These are phyloP conservation scores for Synergus umbraculus DNA, from an alignment of 2,888 invertebrate genomes.

Conservation along the genomic window DNA sequence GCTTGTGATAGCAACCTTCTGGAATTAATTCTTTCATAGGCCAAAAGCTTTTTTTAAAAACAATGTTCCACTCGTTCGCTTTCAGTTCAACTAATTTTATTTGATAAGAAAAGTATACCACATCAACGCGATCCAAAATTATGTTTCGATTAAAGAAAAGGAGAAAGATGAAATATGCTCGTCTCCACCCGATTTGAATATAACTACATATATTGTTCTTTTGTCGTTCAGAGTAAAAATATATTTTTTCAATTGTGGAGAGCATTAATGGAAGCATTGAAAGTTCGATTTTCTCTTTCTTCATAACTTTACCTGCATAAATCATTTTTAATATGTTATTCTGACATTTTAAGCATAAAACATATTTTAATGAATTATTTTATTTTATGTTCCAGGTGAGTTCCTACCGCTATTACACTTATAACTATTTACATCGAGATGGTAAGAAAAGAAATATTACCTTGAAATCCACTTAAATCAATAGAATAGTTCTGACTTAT, in stretches of 20 bases:
- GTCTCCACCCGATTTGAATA: no score
- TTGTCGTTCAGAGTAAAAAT: no score
- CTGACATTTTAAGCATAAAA: not conserved
- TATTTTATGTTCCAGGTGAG: not conserved
- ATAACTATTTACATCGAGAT: not conserved
- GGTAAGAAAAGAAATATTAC: not conserved
- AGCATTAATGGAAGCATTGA: no score
- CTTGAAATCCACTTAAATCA: not conserved
- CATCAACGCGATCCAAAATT: no score
- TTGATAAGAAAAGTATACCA: not conserved
- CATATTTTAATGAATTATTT: not conserved
- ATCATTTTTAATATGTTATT: no score
- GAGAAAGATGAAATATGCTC: no score
- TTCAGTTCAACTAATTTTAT: not conserved
- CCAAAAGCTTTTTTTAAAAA: constrained; percentile 1
- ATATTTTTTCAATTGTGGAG: no score
- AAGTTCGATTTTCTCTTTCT: no score
- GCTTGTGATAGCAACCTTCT: constrained; percentile 31
- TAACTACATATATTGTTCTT: no score
- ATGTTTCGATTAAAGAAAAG: no score
- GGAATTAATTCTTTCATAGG: constrained; percentile 36
- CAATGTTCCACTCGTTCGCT: not conserved
- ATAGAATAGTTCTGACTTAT: not conserved
- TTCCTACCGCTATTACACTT: not conserved
- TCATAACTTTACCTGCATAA: no score